Percentiles rank a stretch among this genome's conserved stretches.
Evolutionary conservation across 2,888 invertebrate genomes (phyloP).

Genomic region (Actias luna): DNA sequence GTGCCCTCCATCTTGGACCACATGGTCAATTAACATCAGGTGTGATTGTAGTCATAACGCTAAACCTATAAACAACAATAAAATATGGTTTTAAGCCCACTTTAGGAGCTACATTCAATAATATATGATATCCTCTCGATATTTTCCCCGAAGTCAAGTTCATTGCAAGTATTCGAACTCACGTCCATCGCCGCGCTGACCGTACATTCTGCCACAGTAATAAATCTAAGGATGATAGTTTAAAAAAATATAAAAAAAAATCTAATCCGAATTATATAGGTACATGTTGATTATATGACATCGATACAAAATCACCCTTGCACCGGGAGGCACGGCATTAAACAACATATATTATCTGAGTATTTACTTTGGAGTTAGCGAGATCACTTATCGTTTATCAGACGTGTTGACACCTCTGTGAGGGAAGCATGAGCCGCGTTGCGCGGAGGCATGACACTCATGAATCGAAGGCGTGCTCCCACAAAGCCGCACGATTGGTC

Average conservation of each 20-base stretch:
- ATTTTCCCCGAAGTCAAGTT: no score
- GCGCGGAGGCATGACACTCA: constrained; percentile 56
- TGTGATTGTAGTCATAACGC: no score
- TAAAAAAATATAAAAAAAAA: not conserved
- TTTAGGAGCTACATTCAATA: no score
- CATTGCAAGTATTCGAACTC: no score
- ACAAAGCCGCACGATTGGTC: constrained; percentile 48
- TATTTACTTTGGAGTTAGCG: constrained; percentile 50
- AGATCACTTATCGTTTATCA: constrained; percentile 44
- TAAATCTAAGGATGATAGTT: no score
- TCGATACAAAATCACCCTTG: constrained; percentile 3
- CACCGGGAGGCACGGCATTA: constrained; percentile 52
- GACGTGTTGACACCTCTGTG: constrained; percentile 43
- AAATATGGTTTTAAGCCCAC: no score
- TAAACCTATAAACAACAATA: no score
- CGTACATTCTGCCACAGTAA: no score
- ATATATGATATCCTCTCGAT: no score
- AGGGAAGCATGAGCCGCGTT: constrained; percentile 43
- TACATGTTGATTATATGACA: not conserved
- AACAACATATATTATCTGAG: constrained; percentile 40
- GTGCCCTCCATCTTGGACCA: no score
- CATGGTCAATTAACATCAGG: no score
- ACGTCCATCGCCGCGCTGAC: no score
- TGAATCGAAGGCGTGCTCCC: constrained; percentile 66
- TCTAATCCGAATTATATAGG: not conserved